A percentile compares a stretch with the other conserved stretches of the same genome.
phyloP scores from a whole-genome alignment of 2,888 invertebrate genomes.

The Microplitis deprimator region DNA sequence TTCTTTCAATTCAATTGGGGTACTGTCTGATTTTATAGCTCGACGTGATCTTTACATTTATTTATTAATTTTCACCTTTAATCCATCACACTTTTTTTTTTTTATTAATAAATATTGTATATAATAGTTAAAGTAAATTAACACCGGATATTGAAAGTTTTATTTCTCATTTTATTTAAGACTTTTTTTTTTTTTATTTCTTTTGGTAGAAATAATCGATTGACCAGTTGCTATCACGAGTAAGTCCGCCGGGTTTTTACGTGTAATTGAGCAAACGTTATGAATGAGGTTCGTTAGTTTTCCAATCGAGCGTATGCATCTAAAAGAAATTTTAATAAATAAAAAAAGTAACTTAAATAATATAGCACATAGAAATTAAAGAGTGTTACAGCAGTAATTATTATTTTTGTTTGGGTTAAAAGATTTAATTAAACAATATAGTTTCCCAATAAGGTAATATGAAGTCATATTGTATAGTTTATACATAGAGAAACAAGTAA shows the following conservation, averaged over 20 bases:
- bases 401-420: background rate
- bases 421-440: no score
- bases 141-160: slow-evolving; percentile 6
- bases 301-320: slow-evolving; percentile 23
- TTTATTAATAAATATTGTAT: no score
- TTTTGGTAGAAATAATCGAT: background rate
- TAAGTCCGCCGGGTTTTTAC: slow-evolving; percentile 4
- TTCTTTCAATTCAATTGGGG: slow-evolving; percentile 27
- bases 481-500: background rate
- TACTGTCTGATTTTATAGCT: slow-evolving; percentile 21
- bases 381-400: background rate
- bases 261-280: slow-evolving; percentile 13
- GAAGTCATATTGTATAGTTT: no score
- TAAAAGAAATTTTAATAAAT: background rate
- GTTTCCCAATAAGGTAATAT: no score
- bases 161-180: background rate
- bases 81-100: no score
- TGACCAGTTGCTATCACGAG: background rate
- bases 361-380: slow-evolving; percentile 5
- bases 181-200: slow-evolving; percentile 1
- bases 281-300: slow-evolving; percentile 21
- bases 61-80: no score
- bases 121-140: background rate
- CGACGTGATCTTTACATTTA: slow-evolving; percentile 56
- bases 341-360: background rate